Base-by-base conservation (phyloP, 2,797 vertebrate genomes). In the Morelia viridis region DNA sequence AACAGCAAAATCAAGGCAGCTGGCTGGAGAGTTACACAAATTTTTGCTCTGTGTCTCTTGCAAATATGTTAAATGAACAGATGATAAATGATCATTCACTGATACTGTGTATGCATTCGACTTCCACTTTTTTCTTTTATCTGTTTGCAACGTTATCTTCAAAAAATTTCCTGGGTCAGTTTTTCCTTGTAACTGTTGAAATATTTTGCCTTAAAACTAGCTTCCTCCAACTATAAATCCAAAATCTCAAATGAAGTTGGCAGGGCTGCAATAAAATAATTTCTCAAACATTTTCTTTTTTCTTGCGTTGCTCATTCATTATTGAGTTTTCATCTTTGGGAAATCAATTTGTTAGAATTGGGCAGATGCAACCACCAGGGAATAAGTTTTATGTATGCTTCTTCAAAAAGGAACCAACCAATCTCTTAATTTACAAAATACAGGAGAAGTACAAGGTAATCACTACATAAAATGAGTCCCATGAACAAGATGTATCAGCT, bases 21-120 rank as follows among this genome's bases (percentile, higher is more conserved):
- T 92, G 93, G 71, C 88, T 96, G 96, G 96, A 97, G 97, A 97
- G 95, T 95, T 95, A 97, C 95, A 97, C 95, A 97, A 95, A 96
- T 95, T 91, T 80, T 97, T 96, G 95, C 89, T 95, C 96, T 57
- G 24, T 1, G 0, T 91, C 57, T 94, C 88, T 89, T 93, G 93
- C 93, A 80, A 94, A 95, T 92, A 90, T 80, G 50, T 31, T 3
- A 95, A 96, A 7, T 53, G 50, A 53, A 53, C 50, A 53, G 50
- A 65, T 24, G 62, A 22, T 65, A 65, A 28, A 65, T 65, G 62
- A 65, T 65, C 1, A 17, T 84, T 56, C 12, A 85, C 19, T 58
- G 84, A 58, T n/a, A 57, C 28, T n/a, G 19, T 85, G 6, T 17
- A 28, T 17, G 26, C 17, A 85, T n/a, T 85, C 13, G 58, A 56